Base-by-base conservation (phyloP, 2,113 vertebrate species). In the Chitala chitala region DNA sequence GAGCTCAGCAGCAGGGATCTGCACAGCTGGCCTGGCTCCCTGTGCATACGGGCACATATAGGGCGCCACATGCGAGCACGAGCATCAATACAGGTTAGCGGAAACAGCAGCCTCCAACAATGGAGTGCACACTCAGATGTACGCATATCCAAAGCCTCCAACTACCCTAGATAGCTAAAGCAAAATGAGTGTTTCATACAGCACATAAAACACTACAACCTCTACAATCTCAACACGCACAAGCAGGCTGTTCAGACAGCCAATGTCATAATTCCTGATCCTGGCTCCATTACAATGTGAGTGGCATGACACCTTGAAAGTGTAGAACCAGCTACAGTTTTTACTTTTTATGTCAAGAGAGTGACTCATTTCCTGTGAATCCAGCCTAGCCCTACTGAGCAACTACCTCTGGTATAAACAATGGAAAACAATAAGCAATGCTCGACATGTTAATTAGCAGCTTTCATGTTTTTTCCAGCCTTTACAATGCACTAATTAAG, bases 301-400 rank as follows among this genome's bases (percentile, higher is more conserved):
- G n/a, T n/a, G n/a, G n/a, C n/a, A n/a, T n/a, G n/a, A n/a, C n/a
- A n/a, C n/a, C n/a, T n/a, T n/a, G n/a, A n/a, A n/a, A n/a, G n/a
- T n/a, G n/a, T n/a, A n/a, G n/a, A n/a, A n/a, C n/a, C n/a, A n/a
- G n/a, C n/a, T n/a, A n/a, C n/a, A n/a, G n/a, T n/a, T 68, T 20
- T 12, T 15, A 12, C 50, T 40, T 50, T n/a, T 33, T 13, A 29
- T 22, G 26, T 26, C 36, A 15, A 69, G 4, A 29, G 40, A 17
- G 58, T 72, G 33, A 71, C 44, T 72, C 54, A 31, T n/a, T 5
- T 58, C 54, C 55, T 72, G 5, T 22, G 24, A 33, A 72, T 48
- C 38, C 55, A 26, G 44, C 71, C 38, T 17, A 33, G 2, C 65
- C 24, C n/a, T 2, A 22, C 24, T 7, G 9, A 12, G 22, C 40